Evolutionary conservation across 2,888 invertebrate species (phyloP).

Genomic region (Mongoloraphidia duomilia): DNA sequence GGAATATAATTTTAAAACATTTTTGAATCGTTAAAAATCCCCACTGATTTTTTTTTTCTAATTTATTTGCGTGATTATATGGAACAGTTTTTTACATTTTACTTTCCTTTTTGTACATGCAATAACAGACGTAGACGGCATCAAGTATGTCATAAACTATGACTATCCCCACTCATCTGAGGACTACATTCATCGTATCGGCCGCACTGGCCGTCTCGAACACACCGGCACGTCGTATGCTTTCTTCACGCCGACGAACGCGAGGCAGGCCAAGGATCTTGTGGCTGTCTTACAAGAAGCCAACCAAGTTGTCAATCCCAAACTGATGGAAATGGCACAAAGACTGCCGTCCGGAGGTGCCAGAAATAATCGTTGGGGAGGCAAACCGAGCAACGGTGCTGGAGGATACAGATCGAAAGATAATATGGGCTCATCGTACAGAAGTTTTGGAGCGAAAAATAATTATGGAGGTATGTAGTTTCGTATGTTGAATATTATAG

Average conservation of each 20-base stretch:
- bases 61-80: too few relatives aligned
- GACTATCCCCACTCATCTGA: slow-evolving; percentile 92
- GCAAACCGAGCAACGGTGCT: too few relatives aligned
- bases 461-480: too few relatives aligned
- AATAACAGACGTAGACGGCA: slow-evolving; percentile 80
- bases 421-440: too few relatives aligned
- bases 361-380: slow-evolving; percentile 36
- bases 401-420: too few relatives aligned
- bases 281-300: slow-evolving; percentile 81
- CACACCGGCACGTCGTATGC: slow-evolving; percentile 87
- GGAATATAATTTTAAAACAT: too few relatives aligned
- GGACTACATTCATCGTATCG: slow-evolving; percentile 92
- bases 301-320: slow-evolving; percentile 46
- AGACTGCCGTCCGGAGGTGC: slow-evolving; percentile 31
- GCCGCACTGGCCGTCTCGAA: slow-evolving; percentile 79
- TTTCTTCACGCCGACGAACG: slow-evolving; percentile 82
- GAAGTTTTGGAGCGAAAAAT: too few relatives aligned
- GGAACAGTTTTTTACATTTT: neutral
- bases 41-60: slow-evolving; percentile 18
- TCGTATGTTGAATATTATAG: too few relatives aligned
- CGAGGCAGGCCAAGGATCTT: slow-evolving; percentile 75
- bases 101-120: slow-evolving; percentile 9
- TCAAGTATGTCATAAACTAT: slow-evolving; percentile 91
- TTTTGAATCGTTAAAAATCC: neutral
- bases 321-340: too few relatives aligned